Evolutionary conservation across 1,140 invertebrate genomes (phyloP).

Genomic region (Pomacea maculata): DNA sequence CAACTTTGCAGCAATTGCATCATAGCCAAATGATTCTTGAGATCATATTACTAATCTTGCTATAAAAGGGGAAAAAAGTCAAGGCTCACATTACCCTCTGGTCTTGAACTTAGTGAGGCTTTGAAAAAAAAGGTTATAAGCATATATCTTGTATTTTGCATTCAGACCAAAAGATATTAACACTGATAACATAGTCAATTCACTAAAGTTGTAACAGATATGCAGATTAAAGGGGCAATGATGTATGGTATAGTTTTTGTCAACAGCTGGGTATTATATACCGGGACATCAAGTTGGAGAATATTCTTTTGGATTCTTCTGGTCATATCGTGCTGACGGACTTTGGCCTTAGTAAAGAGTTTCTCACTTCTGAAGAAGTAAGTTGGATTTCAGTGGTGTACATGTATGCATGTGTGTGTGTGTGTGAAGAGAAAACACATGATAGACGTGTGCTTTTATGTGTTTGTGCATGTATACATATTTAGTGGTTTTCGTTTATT

Average conservation of each 20-base stretch:
- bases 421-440: background rate
- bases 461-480: background rate
- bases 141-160: too few species aligned
- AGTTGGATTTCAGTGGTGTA: background rate
- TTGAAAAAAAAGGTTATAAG: too few species aligned
- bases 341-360: conserved; percentile 97
- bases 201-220: background rate
- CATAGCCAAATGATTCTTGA: too few species aligned
- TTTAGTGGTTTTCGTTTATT: background rate
- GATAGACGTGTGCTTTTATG: background rate
- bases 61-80: background rate
- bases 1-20: too few species aligned
- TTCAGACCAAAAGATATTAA: background rate
- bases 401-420: background rate
- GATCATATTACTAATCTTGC: too few species aligned
- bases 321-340: conserved; percentile 99
- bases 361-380: conserved; percentile 74
- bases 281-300: conserved; percentile 81
- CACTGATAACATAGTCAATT: background rate
- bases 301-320: conserved; percentile 92
- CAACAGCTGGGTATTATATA: conserved; percentile 91
- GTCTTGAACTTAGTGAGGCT: too few species aligned
- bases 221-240: background rate
- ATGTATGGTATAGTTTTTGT: conserved; percentile 16
- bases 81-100: background rate